Conservation (phyloP, 2,113 vertebrate genomes). For the Lagopus muta region DNA sequence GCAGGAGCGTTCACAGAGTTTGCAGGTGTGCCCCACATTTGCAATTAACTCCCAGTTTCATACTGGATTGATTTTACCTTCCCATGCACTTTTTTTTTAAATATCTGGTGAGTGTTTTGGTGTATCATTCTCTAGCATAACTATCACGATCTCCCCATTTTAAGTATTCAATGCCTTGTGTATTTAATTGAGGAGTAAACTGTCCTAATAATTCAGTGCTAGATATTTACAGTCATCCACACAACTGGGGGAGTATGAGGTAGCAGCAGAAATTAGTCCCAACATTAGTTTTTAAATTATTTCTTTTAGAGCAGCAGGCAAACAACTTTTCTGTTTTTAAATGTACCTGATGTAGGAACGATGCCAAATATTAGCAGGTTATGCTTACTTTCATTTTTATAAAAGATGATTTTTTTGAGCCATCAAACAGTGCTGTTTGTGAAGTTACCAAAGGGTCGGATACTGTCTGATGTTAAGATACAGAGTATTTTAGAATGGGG, state of each 20-base stretch:
- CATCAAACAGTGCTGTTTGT: neutral
- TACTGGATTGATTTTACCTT: conserved; percentile 54
- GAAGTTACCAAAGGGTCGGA: conserved; percentile 3
- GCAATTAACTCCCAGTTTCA: conserved; percentile 75
- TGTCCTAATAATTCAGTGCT: conserved; percentile 59
- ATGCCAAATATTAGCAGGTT: neutral
- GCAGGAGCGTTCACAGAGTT: conserved; percentile 69
- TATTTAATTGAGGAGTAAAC: conserved; percentile 57
- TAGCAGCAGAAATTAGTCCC: conserved; percentile 18
- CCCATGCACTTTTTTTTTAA: conserved; percentile 15
- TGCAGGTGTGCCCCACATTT: conserved; percentile 72
- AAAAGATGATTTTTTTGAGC: conserved; percentile 1
- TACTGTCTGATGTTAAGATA: neutral
- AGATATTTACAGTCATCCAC: conserved; percentile 33
- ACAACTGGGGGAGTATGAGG: conserved; percentile 15
- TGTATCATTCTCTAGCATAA: conserved; percentile 16
- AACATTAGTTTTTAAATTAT: neutral
- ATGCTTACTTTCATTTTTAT: neutral
- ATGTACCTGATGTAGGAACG: neutral
- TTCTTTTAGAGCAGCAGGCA: neutral
- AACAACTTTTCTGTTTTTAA: conserved; percentile 35
- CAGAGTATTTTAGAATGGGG: neutral
- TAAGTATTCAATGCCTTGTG: conserved; percentile 48
- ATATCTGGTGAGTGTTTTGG: conserved; percentile 54
- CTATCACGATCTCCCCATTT: conserved; percentile 63